These are phyloP conservation scores for Myripristis jacobus DNA, from an alignment of 2,797 vertebrate species.

Conservation along the genomic window DNA sequence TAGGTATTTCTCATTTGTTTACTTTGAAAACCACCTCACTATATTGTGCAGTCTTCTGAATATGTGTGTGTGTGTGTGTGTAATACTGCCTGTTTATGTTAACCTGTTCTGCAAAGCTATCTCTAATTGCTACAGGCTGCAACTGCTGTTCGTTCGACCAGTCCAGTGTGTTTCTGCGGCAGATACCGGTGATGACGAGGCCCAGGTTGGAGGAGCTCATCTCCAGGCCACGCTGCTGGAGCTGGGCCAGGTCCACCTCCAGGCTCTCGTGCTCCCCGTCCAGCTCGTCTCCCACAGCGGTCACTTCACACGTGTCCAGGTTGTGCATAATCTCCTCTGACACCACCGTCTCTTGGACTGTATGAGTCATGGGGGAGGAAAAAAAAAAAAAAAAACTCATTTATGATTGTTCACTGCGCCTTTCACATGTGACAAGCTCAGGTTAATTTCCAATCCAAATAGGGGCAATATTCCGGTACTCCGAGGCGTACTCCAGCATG, in stretches of 20 bases:
- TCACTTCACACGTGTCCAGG: conserved; percentile 95
- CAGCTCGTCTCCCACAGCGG: conserved; percentile 92
- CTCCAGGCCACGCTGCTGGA: conserved; percentile 93
- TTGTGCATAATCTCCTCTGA: conserved; percentile 99
- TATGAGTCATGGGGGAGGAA: conserved; percentile 3
- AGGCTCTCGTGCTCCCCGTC: conserved; percentile 93
- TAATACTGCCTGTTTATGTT: not conserved
- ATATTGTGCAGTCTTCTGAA: not conserved
- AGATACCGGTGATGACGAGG: conserved; percentile 90
- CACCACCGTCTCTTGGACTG: conserved; percentile 97
- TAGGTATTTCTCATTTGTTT: no score
- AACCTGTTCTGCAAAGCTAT: not conserved
- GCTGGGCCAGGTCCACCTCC: conserved; percentile 89
- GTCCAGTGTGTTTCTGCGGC: conserved; percentile 8
- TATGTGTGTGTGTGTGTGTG: not conserved
- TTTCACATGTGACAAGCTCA: no score
- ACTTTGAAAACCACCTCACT: no score
- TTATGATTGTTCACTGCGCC: not conserved
- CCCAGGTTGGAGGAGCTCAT: conserved; percentile 92
- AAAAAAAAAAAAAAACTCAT: not conserved
- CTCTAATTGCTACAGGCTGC: not conserved
- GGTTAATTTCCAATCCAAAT: no score
- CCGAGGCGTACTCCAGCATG: no score
- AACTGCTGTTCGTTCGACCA: not conserved
- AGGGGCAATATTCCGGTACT: no score